phyloP scores from a whole-genome alignment of 2,113 vertebrate genomes.

The Pantherophis guttatus region DNA sequence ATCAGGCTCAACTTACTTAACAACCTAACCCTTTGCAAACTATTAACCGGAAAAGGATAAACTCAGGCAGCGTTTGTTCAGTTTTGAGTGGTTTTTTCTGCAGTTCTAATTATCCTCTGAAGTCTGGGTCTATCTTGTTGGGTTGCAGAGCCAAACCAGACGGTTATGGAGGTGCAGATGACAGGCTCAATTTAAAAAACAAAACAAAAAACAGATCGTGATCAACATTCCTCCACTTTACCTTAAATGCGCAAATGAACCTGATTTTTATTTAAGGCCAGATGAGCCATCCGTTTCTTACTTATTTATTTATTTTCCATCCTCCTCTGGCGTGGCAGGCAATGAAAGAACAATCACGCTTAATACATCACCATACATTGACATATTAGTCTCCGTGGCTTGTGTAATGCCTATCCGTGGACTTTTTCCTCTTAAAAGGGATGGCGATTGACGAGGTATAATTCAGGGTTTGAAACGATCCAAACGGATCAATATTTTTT shows the following conservation, averaged over 20 bases:
- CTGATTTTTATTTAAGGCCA: background rate
- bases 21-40: too few relatives aligned
- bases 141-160: too few relatives aligned
- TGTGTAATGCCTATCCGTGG: background rate
- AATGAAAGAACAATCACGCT: background rate
- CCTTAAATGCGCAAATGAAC: background rate
- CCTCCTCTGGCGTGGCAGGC: background rate
- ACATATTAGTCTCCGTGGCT: background rate
- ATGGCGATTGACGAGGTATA: background rate
- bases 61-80: too few relatives aligned
- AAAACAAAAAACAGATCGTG: background rate
- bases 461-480: background rate
- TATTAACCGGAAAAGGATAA: too few relatives aligned
- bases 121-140: too few relatives aligned
- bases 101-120: too few relatives aligned
- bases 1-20: too few relatives aligned
- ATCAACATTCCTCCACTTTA: background rate
- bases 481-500: background rate
- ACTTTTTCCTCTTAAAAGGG: background rate
- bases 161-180: too few relatives aligned
- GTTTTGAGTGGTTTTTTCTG: too few relatives aligned
- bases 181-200: background rate
- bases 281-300: background rate
- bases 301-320: background rate
- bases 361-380: background rate